Percentiles rank a stretch among this genome's conserved stretches.
Evolutionary conservation across 2,113 vertebrate genomes (phyloP).

Genomic region (Talpa occidentalis): DNA sequence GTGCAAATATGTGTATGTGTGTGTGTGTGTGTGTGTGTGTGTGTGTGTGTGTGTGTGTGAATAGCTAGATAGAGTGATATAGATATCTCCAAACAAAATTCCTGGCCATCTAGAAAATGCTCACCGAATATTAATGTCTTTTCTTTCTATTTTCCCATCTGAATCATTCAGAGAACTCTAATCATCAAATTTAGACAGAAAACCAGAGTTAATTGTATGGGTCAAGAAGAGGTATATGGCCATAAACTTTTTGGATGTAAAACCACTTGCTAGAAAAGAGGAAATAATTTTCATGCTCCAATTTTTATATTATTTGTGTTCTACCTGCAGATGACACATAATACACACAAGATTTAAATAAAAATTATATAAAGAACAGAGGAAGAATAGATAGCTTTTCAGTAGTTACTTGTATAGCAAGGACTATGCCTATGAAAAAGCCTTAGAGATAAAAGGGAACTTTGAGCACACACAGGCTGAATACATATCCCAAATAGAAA

Average conservation of each 20-base stretch:
- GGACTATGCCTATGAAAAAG: neutral
- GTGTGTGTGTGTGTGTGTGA: too few species aligned
- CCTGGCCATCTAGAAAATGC: neutral
- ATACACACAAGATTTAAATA: slow-evolving; percentile 15
- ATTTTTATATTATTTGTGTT: neutral
- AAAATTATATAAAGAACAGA: neutral
- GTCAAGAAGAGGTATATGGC: neutral
- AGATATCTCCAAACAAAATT: neutral
- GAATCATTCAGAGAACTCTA: neutral
- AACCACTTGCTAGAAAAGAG: neutral
- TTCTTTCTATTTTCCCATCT: neutral
- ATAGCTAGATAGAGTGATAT: neutral
- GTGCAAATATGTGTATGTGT: too few species aligned
- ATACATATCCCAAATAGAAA: neutral
- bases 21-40: too few species aligned
- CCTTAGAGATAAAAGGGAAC: neutral
- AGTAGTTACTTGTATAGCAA: neutral
- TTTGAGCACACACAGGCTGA: neutral
- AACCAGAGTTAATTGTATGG: neutral
- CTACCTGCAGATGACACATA: neutral
- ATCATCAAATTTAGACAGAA: neutral
- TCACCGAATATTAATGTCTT: neutral
- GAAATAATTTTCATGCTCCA: neutral
- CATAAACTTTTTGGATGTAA: neutral
- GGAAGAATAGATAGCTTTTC: neutral